Conservation (phyloP, 2,888 invertebrate genomes). For the Dolichomitus sp. region DNA sequence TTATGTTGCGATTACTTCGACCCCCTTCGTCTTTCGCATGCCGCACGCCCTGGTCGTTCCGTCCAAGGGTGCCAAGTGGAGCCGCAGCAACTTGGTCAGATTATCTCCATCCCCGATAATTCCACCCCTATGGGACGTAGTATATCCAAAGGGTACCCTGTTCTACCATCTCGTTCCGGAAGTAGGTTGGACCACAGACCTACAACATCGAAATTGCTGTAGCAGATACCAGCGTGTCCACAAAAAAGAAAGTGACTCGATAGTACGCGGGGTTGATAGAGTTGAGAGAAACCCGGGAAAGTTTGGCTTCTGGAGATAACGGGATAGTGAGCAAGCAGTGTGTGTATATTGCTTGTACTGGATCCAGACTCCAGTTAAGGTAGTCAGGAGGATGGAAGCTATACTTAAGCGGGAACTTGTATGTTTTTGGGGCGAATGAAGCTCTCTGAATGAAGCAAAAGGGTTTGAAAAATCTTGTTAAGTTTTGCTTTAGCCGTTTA, state of each 20-base stretch:
- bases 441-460: not conserved
- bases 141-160: constrained; percentile 19
- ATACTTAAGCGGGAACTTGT: too few relatives aligned
- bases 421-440: not conserved
- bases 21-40: constrained; percentile 1
- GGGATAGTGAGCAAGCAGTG: not conserved
- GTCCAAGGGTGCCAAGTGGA: constrained; percentile 9
- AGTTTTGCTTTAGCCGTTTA: too few relatives aligned
- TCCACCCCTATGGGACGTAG: constrained; percentile 11
- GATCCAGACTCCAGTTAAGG: not conserved
- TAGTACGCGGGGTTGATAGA: not conserved
- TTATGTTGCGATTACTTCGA: constrained; percentile 8
- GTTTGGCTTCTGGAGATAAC: constrained; percentile 45
- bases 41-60: not conserved
- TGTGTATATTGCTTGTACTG: not conserved
- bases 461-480: too few relatives aligned
- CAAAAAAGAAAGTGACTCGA: constrained; percentile 43
- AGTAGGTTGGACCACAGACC: constrained; percentile 15
- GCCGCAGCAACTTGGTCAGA: constrained; percentile 44
- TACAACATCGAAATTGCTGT: not conserved
- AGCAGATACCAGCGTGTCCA: constrained; percentile 1
- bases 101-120: constrained; percentile 50
- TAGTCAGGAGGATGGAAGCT: not conserved
- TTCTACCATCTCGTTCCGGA: constrained; percentile 25
- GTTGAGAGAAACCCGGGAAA: constrained; percentile 15